Conservation (phyloP, 2,888 invertebrate species). For the Chaetogeoica ovagalla region DNA sequence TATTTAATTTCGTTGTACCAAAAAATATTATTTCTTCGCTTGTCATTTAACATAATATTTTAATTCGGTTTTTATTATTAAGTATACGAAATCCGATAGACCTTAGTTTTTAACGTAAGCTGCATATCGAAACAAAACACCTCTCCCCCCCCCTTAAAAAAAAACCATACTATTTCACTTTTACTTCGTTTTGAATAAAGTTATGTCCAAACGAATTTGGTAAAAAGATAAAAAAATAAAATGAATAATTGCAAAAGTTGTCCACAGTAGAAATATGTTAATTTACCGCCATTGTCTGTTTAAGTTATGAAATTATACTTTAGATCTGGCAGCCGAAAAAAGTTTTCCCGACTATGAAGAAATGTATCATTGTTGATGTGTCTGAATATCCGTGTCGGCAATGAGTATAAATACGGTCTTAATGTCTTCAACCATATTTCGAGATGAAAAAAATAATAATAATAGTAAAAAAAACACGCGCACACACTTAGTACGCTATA, state of each 20-base stretch:
- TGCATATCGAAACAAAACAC: conserved; percentile 8
- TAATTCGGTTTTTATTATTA: background rate
- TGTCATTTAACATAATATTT: background rate
- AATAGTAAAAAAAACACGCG: too few species aligned
- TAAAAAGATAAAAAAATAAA: conserved; percentile 18
- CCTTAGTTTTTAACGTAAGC: background rate
- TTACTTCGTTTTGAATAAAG: conserved; percentile 26
- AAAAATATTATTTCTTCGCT: conserved; percentile 2
- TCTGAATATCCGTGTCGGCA: background rate
- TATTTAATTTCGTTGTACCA: background rate
- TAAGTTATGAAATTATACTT: conserved; percentile 44
- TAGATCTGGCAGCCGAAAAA: conserved; percentile 35
- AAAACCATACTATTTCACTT: conserved; percentile 25
- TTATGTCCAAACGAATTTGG: conserved; percentile 16
- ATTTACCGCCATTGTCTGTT: conserved; percentile 45
- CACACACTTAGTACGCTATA: background rate
- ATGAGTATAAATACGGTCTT: conserved; percentile 9
- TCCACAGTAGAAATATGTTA: conserved; percentile 37
- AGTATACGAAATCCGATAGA: background rate
- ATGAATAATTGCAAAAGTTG: conserved; percentile 48
- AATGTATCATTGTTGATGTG: conserved; percentile 6
- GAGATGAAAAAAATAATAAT: background rate
- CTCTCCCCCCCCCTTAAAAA: background rate
- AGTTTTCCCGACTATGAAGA: conserved; percentile 8
- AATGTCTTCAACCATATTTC: conserved; percentile 9